These are phyloP conservation scores for Phrynosoma platyrhinos DNA, from an alignment of 2,113 vertebrate genomes.

Conservation along the genomic window DNA sequence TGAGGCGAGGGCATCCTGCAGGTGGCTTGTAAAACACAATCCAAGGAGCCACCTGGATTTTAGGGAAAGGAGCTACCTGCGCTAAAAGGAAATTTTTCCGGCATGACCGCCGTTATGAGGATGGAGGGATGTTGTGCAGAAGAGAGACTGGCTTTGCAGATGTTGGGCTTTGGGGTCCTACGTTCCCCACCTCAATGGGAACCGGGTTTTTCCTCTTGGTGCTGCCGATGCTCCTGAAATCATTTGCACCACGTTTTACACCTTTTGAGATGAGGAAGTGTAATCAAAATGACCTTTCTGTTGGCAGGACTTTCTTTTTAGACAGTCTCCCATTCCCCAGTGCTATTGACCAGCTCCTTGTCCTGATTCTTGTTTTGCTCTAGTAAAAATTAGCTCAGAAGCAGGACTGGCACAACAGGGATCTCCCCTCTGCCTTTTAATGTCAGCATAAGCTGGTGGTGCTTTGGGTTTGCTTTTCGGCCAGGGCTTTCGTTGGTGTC, in stretches of 20 bases:
- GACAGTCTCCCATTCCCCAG: background rate
- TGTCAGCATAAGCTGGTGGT: background rate
- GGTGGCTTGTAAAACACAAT: constrained; percentile 73
- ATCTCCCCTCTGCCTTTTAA: background rate
- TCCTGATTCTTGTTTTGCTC: background rate
- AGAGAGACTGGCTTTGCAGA: constrained; percentile 8
- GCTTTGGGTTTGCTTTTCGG: background rate
- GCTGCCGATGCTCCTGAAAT: background rate
- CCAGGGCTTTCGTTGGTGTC: background rate
- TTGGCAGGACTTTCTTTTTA: rapidly evolving
- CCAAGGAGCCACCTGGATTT: constrained; percentile 66
- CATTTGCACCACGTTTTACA: background rate
- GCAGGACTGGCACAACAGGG: background rate
- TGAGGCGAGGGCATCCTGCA: constrained; percentile 61
- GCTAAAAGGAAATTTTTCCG: background rate
- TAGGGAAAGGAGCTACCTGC: constrained; percentile 49
- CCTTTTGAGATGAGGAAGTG: background rate
- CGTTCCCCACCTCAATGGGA: background rate
- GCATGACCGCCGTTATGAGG: background rate
- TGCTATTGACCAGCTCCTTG: background rate
- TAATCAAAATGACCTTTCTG: background rate
- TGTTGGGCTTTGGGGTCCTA: rapidly evolving
- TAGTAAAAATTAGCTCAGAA: background rate
- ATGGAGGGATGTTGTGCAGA: constrained; percentile 27
- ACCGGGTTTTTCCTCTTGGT: background rate